Conservation (phyloP, 2,113 vertebrate genomes). For the Labeo rohita region DNA sequence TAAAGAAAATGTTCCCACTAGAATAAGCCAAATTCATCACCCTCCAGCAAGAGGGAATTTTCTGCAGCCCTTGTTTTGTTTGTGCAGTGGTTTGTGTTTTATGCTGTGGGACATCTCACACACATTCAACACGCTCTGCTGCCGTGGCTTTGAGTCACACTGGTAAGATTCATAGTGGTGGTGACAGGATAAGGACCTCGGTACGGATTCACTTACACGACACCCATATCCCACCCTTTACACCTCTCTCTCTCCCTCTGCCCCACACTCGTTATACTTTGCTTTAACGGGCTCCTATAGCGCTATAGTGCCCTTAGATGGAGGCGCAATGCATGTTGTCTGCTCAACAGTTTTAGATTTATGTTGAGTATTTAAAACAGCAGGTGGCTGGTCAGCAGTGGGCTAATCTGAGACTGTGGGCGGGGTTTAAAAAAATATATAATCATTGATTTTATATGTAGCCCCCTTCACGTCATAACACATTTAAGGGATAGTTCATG, state of each 20-base stretch:
- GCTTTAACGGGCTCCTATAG: not conserved
- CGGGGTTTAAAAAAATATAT: not conserved
- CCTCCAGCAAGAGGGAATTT: constrained; percentile 16
- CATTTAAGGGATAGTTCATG: not conserved
- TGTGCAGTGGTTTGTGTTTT: not conserved
- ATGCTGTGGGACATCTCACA: not conserved
- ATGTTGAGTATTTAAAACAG: constrained; percentile 35
- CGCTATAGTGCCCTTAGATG: not conserved
- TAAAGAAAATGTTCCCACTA: constrained; percentile 57
- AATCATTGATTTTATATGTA: not conserved
- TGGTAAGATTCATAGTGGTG: constrained; percentile 2
- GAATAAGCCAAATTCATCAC: constrained; percentile 16
- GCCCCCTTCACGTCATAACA: not conserved
- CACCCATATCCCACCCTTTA: constrained; percentile 9
- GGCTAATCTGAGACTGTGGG: constrained; percentile 3
- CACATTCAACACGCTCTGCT: not conserved
- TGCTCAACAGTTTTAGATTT: constrained; percentile 24
- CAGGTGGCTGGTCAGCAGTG: constrained; percentile 19
- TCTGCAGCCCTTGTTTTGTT: not conserved
- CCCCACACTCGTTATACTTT: not conserved
- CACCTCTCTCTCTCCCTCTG: not conserved
- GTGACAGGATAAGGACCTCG: not conserved
- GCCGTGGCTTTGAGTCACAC: not conserved
- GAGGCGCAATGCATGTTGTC: constrained; percentile 14
- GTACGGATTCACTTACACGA: constrained; percentile 40